Conservation (phyloP, 2,888 invertebrate genomes). For the Dioctria rufipes region DNA sequence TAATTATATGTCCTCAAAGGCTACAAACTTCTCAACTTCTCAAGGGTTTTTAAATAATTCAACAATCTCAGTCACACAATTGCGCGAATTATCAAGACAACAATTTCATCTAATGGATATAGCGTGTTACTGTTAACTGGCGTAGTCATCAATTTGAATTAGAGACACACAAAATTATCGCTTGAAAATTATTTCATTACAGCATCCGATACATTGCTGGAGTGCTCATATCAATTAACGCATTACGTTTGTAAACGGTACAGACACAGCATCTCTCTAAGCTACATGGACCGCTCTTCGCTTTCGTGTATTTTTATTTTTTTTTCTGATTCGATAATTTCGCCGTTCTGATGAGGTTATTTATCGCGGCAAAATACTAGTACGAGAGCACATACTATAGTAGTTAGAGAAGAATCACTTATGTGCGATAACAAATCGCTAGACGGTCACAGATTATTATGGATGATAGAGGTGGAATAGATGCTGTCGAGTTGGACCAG, state of each 20-base stretch:
- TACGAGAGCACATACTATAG: not conserved
- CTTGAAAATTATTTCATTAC: constrained; percentile 34
- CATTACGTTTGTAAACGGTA: not conserved
- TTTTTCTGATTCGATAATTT: constrained; percentile 46
- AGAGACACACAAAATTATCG: constrained; percentile 31
- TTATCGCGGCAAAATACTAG: constrained; percentile 34
- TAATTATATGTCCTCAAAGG: too few relatives aligned
- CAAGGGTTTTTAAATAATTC: too few relatives aligned
- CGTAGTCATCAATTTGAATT: constrained; percentile 2
- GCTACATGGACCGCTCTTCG: not conserved
- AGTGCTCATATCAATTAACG: constrained; percentile 37
- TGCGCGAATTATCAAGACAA: too few relatives aligned
- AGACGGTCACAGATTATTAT: not conserved
- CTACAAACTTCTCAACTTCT: too few relatives aligned
- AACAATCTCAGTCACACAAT: too few relatives aligned
- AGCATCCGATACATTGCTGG: constrained; percentile 30
- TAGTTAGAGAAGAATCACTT: not conserved
- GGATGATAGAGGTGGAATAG: constrained; percentile 6
- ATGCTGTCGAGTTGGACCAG: not conserved
- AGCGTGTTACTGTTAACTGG: too few relatives aligned
- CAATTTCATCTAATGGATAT: too few relatives aligned
- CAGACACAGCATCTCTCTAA: constrained; percentile 24
- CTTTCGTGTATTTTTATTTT: not conserved
- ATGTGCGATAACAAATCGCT: constrained; percentile 22
- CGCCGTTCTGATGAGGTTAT: constrained; percentile 9